These are phyloP conservation scores for Podiceps cristatus DNA, from an alignment of 2,113 vertebrate genomes.

Conservation along the genomic window DNA sequence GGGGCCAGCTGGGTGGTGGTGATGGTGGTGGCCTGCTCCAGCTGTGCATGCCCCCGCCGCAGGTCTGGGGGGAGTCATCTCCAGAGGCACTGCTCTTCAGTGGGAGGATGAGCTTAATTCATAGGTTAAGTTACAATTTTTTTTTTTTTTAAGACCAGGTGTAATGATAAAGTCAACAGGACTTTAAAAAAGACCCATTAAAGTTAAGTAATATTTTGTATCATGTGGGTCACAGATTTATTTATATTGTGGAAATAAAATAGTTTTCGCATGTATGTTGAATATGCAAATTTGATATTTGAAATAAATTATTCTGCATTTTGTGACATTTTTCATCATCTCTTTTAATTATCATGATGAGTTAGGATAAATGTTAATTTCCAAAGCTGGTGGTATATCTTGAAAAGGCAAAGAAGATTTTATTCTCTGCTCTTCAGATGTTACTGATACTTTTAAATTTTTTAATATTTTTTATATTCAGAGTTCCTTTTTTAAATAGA, in stretches of 20 bases:
- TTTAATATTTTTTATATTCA: not conserved
- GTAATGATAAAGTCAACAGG: not conserved
- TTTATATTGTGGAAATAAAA: not conserved
- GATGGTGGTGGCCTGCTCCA: not conserved
- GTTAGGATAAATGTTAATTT: not conserved
- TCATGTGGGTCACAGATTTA: not conserved
- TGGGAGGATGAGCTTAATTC: not conserved
- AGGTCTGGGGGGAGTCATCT: not conserved
- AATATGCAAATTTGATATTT: not conserved
- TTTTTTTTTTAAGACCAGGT: not conserved
- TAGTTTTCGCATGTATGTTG: not conserved
- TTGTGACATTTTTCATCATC: accelerated
- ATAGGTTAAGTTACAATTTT: not conserved
- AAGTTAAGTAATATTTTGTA: not conserved
- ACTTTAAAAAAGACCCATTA: not conserved
- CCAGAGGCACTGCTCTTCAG: not conserved
- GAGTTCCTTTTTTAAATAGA: not conserved
- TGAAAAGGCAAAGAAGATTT: not conserved
- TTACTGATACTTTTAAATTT: not conserved
- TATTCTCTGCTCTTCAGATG: not conserved
- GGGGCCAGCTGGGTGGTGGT: not conserved
- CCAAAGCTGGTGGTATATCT: not conserved
- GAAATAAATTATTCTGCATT: not conserved
- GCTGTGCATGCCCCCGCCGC: not conserved
- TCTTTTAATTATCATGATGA: not conserved